Percentiles rank a stretch among this genome's conserved stretches.
These are phyloP conservation scores for Morelia viridis DNA, from an alignment of 2,797 vertebrate genomes.

Conservation along the genomic window DNA sequence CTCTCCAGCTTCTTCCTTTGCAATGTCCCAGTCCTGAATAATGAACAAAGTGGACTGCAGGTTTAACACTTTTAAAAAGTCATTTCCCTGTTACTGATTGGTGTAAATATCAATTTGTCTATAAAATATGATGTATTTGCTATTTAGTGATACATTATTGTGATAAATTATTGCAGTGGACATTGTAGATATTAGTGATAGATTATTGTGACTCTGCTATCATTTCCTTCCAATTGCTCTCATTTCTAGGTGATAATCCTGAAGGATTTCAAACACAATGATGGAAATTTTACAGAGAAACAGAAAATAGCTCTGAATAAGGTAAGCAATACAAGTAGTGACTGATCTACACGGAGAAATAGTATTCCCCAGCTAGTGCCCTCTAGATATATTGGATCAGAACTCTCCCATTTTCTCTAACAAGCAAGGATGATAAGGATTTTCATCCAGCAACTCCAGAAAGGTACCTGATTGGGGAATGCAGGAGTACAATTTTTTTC, in stretches of 20 bases:
- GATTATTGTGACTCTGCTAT: conserved; percentile 27
- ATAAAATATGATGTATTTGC: conserved; percentile 17
- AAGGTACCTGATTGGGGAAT: neutral
- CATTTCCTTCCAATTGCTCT: neutral
- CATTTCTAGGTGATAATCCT: conserved; percentile 86
- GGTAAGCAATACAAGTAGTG: conserved; percentile 66
- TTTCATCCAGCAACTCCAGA: too few relatives aligned
- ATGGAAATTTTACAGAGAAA: conserved; percentile 86
- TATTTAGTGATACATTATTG: neutral
- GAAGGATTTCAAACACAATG: conserved; percentile 85
- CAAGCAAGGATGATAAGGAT: too few relatives aligned
- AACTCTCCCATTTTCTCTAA: too few relatives aligned
- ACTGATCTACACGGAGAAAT: too few relatives aligned
- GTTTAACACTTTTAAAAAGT: neutral
- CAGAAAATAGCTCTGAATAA: conserved; percentile 93
- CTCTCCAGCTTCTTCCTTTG: conserved; percentile 15
- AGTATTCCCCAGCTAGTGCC: too few relatives aligned
- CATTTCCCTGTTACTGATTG: neutral
- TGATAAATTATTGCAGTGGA: neutral
- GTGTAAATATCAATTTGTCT: conserved; percentile 1
- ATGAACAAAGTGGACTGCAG: neutral
- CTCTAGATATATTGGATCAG: too few relatives aligned
- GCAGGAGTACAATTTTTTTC: neutral
- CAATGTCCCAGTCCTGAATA: conserved; percentile 9
- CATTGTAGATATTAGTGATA: neutral